Evolutionary conservation across 92 coral and sea anemone species (phyloP).

Genomic region (Paramuricea clavata): DNA sequence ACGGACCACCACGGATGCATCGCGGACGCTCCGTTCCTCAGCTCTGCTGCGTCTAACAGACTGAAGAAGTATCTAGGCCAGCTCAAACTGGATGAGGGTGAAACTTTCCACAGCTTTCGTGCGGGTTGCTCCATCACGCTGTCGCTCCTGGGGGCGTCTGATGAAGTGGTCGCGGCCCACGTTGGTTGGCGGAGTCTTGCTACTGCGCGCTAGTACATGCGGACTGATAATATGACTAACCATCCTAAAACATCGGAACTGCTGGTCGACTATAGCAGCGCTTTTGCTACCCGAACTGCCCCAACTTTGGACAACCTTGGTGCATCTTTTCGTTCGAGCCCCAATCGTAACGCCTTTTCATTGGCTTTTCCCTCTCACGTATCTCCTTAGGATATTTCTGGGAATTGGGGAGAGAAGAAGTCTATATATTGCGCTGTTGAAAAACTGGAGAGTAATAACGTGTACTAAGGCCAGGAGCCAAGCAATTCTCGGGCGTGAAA

Average conservation of each 20-base stretch:
- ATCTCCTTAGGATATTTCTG: no score
- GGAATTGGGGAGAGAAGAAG: no score
- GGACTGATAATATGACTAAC: background rate
- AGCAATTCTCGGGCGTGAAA: no score
- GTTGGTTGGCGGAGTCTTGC: constrained; percentile 29
- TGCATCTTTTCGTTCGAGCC: no score
- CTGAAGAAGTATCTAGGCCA: constrained; percentile 39
- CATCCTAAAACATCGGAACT: background rate
- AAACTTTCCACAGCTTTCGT: constrained; percentile 63
- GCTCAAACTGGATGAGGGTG: constrained; percentile 55
- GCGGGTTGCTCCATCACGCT: constrained; percentile 64
- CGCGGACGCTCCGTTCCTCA: constrained; percentile 45
- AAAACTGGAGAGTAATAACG: no score
- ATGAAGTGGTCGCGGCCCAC: constrained; percentile 40
- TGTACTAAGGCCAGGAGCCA: no score
- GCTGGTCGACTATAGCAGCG: no score
- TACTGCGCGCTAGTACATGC: background rate
- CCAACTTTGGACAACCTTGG: no score
- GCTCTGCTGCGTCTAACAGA: constrained; percentile 61
- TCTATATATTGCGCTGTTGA: no score
- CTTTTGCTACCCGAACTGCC: no score
- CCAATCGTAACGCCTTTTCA: no score
- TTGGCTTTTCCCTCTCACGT: no score
- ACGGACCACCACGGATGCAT: constrained; percentile 48
- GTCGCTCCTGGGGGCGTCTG: constrained; percentile 43